Evolutionary conservation across 2,888 invertebrate species (phyloP), one percentile per base, ranked within the genome.

Genomic region (Atethmia centrago): DNA sequence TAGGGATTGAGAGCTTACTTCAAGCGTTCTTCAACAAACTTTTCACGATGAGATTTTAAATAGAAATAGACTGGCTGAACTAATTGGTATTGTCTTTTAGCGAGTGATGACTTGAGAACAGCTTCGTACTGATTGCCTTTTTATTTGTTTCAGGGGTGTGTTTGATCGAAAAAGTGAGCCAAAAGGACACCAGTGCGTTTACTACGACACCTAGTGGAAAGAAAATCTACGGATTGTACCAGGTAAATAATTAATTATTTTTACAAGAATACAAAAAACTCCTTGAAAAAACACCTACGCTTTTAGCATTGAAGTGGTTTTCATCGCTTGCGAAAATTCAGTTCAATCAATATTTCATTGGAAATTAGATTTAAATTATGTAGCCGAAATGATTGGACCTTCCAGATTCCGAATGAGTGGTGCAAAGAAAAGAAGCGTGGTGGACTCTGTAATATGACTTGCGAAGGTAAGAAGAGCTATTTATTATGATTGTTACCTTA

Each of bases 381-480:
- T n/a, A 49, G 3, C 31, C 3, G n/a, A 31, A 1, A 56, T 42
- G 36, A n/a, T 28, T 74, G 28, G 0, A 40, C 1, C 72, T 91
- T 90, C 47, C 90, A 96, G 96, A 96, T 96, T 71, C 96, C 96
- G 53, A 91, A 89, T 55, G 90, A 91, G 79, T 96, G 95, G 95
- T 96, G 96, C 79, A 92, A 90, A 77, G 92, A 92, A 74, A 94
- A 94, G 0, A 94, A 92, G 82, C 91, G 89, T 5, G 96, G 96
- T 1, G 96, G 96, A 0, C 92, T 92, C 0, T 96, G 96, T 81
- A 94, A 96, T 71, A 84, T 96, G 0, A 79, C 90, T 21, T 96
- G 96, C 85, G 95, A 96, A 93, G 92, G 96, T 96, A 89, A 92
- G 93, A 67, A 42, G 0, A 14, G 1, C 40, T 51, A 16, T 21